These are phyloP conservation scores for Zaprionus davidi DNA, from an alignment of 1,140 invertebrate species.

Conservation along the genomic window DNA sequence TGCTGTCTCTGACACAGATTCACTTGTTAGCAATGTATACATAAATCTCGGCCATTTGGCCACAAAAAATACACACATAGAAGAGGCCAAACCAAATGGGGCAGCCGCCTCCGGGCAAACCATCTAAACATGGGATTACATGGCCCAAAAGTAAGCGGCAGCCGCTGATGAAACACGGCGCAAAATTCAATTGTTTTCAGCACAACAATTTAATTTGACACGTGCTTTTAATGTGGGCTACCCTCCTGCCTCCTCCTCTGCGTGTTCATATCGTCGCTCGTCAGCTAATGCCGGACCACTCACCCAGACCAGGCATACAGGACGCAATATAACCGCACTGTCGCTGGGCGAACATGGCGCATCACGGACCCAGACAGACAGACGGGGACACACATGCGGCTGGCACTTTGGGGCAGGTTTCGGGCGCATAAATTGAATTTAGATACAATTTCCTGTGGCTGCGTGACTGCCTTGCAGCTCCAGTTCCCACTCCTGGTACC, in stretches of 20 bases:
- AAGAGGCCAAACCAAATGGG: slow-evolving; percentile 55
- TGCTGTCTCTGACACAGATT: slow-evolving; percentile 25
- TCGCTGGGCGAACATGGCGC: neutral
- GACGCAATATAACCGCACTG: slow-evolving; percentile 23
- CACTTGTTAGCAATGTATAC: slow-evolving; percentile 53
- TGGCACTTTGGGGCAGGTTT: slow-evolving; percentile 44
- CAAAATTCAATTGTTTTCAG: slow-evolving; percentile 79
- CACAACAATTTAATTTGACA: slow-evolving; percentile 81
- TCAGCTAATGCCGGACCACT: slow-evolving; percentile 57
- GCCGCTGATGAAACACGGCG: slow-evolving; percentile 62
- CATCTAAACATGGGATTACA: slow-evolving; percentile 56
- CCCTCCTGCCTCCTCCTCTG: neutral
- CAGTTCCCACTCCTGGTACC: slow-evolving; percentile 8
- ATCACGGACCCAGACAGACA: slow-evolving; percentile 15
- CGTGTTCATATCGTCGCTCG: slow-evolving; percentile 24
- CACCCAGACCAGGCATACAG: slow-evolving; percentile 16
- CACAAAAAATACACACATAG: slow-evolving; percentile 14
- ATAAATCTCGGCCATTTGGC: slow-evolving; percentile 74
- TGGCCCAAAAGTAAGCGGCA: slow-evolving; percentile 23
- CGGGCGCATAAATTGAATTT: slow-evolving; percentile 76
- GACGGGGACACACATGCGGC: slow-evolving; percentile 35
- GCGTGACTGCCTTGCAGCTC: slow-evolving; percentile 63
- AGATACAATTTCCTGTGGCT: slow-evolving; percentile 80
- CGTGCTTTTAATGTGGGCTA: slow-evolving; percentile 74
- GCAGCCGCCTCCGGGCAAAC: slow-evolving; percentile 46